These are phyloP conservation scores for Protosalanx chinensis DNA, from an alignment of 2,797 vertebrate genomes.

Conservation along the genomic window DNA sequence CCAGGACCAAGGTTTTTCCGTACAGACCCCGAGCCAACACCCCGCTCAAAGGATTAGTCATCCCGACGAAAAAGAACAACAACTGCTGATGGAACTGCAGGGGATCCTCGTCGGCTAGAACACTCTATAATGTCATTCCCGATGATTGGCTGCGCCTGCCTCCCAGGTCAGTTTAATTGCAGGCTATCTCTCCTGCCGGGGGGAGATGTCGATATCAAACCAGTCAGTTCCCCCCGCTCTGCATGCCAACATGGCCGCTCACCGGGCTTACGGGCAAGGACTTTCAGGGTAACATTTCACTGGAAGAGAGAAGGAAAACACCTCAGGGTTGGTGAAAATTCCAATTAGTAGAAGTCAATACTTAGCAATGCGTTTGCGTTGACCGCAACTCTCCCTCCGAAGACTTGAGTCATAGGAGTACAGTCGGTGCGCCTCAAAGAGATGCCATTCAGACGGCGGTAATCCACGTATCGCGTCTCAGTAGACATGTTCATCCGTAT, in stretches of 20 bases:
- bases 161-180: constrained; percentile 33
- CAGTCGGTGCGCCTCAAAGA: background rate
- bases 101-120: constrained; percentile 40
- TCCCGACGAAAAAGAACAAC: background rate
- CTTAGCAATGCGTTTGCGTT: constrained; percentile 23
- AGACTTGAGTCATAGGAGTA: background rate
- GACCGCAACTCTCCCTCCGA: background rate
- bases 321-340: constrained; percentile 34
- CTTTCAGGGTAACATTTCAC: constrained; percentile 54
- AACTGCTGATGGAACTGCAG: constrained; percentile 17
- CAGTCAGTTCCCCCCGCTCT: constrained; percentile 52
- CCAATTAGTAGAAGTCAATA: constrained; percentile 42
- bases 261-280: constrained; percentile 55
- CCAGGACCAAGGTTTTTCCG: background rate
- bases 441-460: background rate
- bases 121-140: constrained; percentile 59
- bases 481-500: background rate
- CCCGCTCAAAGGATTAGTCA: background rate
- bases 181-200: constrained; percentile 43
- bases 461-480: background rate
- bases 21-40: background rate
- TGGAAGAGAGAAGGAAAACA: constrained; percentile 1
- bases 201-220: constrained; percentile 50
- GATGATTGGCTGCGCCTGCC: constrained; percentile 52
- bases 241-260: constrained; percentile 55